A percentile compares a stretch with the other conserved stretches of the same genome.
phyloP scores from a whole-genome alignment of 2,113 vertebrate genomes.

The Thalassoma bifasciatum region DNA sequence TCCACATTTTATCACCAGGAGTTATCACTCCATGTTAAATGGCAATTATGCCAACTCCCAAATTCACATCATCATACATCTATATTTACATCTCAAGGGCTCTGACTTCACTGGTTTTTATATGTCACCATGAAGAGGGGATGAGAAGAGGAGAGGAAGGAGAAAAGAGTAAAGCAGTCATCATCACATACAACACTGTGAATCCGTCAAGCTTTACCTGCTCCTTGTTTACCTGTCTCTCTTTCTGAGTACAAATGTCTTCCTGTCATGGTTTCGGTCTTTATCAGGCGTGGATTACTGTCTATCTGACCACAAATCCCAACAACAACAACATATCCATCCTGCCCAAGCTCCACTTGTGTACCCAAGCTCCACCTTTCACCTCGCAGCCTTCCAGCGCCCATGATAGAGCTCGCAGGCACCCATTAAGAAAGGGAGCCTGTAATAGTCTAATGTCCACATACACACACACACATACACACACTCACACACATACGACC shows the following conservation, averaged over 20 bases:
- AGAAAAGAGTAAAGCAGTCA: conserved; percentile 4
- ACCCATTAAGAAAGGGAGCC: conserved; percentile 45
- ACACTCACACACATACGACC: conserved; percentile 43
- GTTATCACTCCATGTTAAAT: no score
- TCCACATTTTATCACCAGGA: no score
- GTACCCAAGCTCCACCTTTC: conserved; percentile 50
- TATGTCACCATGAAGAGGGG: no score
- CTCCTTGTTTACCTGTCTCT: conserved; percentile 5
- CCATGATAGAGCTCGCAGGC: conserved; percentile 31
- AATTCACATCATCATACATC: neutral
- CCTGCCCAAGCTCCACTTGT: conserved; percentile 32
- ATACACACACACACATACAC: conserved; percentile 22
- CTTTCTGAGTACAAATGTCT: conserved; percentile 1
- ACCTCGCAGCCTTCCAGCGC: conserved; percentile 42
- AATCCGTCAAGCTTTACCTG: conserved; percentile 6
- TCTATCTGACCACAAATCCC: conserved; percentile 21
- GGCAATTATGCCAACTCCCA: neutral
- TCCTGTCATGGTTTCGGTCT: conserved; percentile 11
- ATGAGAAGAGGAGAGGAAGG: neutral
- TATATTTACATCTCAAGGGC: neutral
- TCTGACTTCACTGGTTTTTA: no score
- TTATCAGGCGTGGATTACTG: conserved; percentile 22
- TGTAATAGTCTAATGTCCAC: conserved; percentile 75
- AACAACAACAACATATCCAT: conserved; percentile 15
- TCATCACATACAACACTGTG: neutral